Percentiles rank a stretch among this genome's conserved stretches.
phyloP scores from a whole-genome alignment of 2,113 vertebrate genomes.

The Pogona vitticeps region DNA sequence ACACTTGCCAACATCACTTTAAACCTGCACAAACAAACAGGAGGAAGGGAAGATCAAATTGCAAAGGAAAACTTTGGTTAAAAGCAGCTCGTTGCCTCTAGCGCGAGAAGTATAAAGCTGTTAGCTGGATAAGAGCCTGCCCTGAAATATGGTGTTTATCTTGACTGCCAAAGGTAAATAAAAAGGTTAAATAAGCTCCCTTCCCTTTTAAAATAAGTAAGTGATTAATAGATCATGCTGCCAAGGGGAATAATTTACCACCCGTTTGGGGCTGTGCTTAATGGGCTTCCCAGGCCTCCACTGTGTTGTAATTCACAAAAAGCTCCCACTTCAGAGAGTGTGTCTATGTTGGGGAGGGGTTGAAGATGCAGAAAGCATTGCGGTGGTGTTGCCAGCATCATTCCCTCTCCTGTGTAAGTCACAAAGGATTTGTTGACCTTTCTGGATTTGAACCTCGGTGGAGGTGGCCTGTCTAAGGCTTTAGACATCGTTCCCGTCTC shows the following conservation, averaged over 20 bases:
- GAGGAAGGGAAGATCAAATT: no score
- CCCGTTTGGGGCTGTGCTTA: rapidly evolving
- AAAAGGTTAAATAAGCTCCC: slow-evolving; percentile 26
- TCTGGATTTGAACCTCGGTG: neutral
- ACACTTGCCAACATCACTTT: neutral
- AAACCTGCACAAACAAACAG: neutral
- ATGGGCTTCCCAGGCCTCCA: neutral
- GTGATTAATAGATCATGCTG: neutral
- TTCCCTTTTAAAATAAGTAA: slow-evolving; percentile 44
- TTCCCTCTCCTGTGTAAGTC: neutral
- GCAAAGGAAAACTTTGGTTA: neutral
- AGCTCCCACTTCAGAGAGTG: neutral
- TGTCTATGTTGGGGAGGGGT: no score
- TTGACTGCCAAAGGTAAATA: slow-evolving; percentile 26
- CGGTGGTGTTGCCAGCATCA: neutral
- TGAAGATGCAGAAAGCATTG: neutral
- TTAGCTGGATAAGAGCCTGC: neutral
- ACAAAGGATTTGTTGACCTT: neutral
- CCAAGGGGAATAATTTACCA: rapidly evolving
- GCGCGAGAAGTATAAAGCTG: slow-evolving; percentile 3
- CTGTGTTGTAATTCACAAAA: neutral
- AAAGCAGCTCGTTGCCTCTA: neutral
- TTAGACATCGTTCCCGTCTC: no score
- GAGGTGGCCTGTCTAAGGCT: no score
- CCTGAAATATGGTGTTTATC: slow-evolving; percentile 32